Base-by-base conservation (phyloP, 1,140 invertebrate genomes). In the Cheumatopsyche charites region DNA sequence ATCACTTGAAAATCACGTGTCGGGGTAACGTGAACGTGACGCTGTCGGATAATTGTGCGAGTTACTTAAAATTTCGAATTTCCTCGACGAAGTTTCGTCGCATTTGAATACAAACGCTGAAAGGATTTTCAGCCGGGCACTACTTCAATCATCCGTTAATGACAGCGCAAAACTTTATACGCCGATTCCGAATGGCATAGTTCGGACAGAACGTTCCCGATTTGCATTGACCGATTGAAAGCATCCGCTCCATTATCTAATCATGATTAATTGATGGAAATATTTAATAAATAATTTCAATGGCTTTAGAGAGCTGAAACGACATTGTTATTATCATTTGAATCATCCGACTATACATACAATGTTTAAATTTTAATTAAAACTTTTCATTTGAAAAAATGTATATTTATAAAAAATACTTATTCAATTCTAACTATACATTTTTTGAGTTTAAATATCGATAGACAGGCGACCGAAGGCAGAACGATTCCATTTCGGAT, bases 81-180 rank as follows among this genome's bases (percentile, higher is more conserved):
- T 36, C 29, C 47, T n/a, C n/a, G 47, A 17, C 19, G 19, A 52
- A 52, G 47, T 52, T 52, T 52, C n/a, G 47, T 52, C 47, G 47
- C 47, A 19, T 52, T 52, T 17, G 47, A 52, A 52, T 52, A 52
- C 15, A 52, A 52, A 17, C 15, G 12, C 15, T 52, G 65, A 67
- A 67, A 52, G 65, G 65, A 67, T 49, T 67, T 67, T 29, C 65
- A 67, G 47, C 19, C 47, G 47, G n/a, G 65, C 23, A 67, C 45
- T 67, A 67, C 45, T 67, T 67, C 42, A 67, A 67, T 67, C 65
- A 49, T 67, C 65, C 65, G 65, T 67, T 67, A 67, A 67, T 26
- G 65, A 67, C 49, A 43, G 21, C 19, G 65, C 45, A 67, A 67
- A 66, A 67, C 65, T 67, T 67, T 67, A 43, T 21, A 45, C 21